Conservation (phyloP, 2,888 invertebrate species). For the Mamestra brassicae region DNA sequence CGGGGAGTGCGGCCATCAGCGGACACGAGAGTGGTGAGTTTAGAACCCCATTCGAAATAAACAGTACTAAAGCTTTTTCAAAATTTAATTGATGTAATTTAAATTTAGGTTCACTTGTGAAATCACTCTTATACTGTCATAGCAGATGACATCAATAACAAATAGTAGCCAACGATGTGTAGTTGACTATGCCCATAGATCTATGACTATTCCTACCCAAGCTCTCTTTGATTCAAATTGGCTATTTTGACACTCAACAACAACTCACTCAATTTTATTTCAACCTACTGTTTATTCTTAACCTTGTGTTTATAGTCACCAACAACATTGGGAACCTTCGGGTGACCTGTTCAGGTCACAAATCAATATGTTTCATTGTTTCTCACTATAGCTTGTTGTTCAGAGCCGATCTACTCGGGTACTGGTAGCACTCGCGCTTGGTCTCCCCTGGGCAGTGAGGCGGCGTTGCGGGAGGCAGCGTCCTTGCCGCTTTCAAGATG, state of each 20-base stretch:
- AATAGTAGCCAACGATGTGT: neutral
- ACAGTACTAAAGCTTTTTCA: neutral
- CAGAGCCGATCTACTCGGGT: conserved; percentile 89
- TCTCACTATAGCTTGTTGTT: conserved; percentile 59
- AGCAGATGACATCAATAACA: neutral
- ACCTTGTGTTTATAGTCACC: conserved; percentile 10
- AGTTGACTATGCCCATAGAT: neutral
- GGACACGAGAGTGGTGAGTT: conserved; percentile 92
- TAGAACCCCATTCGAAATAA: neutral
- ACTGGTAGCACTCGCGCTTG: conserved; percentile 91
- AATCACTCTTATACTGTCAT: too few relatives aligned
- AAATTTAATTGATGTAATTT: neutral
- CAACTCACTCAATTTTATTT: neutral
- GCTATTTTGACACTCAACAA: neutral
- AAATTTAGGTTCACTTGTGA: too few relatives aligned
- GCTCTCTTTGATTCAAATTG: conserved; percentile 1
- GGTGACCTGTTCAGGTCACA: conserved; percentile 48
- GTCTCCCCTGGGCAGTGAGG: conserved; percentile 94
- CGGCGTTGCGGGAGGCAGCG: conserved; percentile 95
- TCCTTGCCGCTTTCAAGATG: conserved; percentile 97
- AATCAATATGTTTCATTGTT: conserved; percentile 61
- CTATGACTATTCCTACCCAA: too few relatives aligned
- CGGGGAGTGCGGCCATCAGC: conserved; percentile 91
- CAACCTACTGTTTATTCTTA: neutral
- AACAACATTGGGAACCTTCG: conserved; percentile 46